phyloP scores from a whole-genome alignment of 2,888 invertebrate species.

The Bugulina stolonifera region DNA sequence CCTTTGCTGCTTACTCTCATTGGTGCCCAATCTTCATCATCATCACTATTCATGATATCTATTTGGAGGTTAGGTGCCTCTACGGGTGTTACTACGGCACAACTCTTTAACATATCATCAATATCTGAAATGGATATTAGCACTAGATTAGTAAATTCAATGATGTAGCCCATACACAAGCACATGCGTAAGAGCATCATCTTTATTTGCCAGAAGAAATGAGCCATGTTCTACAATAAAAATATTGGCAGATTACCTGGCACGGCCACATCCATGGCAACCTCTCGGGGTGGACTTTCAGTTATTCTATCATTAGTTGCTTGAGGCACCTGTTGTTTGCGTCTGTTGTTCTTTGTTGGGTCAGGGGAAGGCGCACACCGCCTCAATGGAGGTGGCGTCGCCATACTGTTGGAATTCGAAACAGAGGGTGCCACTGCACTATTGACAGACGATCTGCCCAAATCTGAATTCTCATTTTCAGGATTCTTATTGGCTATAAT shows the following conservation, averaged over 20 bases:
- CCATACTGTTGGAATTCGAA: background rate
- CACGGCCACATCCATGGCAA: background rate
- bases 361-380: background rate
- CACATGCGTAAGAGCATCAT: background rate
- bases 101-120: background rate
- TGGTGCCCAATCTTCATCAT: background rate
- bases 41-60: background rate
- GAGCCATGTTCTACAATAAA: background rate
- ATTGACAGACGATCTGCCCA: background rate
- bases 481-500: background rate
- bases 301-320: background rate
- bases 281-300: background rate
- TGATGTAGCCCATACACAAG: too few species aligned
- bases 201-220: background rate
- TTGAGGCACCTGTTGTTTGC: conserved; percentile 4
- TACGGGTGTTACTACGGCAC: background rate
- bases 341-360: background rate
- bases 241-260: background rate
- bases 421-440: too few species aligned
- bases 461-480: background rate
- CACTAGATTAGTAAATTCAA: too few species aligned
- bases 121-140: too few species aligned
- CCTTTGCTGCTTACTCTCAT: conserved; percentile 21
- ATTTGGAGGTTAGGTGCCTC: background rate
- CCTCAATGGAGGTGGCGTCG: background rate